Conservation (phyloP, 2,113 vertebrate species). For the Sylvilagus bachmani region DNA sequence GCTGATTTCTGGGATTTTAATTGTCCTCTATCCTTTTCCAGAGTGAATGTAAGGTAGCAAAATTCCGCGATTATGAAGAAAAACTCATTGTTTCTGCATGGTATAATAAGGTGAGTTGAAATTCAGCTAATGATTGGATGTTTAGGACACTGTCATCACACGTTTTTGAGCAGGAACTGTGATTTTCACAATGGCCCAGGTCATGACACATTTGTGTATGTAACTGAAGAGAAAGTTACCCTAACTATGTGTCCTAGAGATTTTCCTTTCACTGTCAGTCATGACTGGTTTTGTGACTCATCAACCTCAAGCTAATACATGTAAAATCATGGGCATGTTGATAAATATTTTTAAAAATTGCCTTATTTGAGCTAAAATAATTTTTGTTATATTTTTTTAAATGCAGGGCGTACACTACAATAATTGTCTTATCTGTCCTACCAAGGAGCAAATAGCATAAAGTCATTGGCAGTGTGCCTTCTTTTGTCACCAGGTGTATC, state of each 20-base stretch:
- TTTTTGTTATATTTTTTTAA: neutral
- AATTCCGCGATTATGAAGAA: conserved; percentile 96
- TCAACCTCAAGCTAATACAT: neutral
- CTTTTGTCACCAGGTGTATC: neutral
- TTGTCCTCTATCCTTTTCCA: conserved; percentile 80
- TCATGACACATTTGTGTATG: neutral
- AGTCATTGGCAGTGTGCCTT: conserved; percentile 36
- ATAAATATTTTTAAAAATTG: neutral
- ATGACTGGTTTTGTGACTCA: neutral
- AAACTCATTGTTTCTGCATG: conserved; percentile 98
- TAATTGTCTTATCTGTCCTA: neutral
- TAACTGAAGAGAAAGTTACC: neutral
- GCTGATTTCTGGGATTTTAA: conserved; percentile 29
- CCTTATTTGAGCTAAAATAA: conserved; percentile 15
- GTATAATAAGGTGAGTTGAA: conserved; percentile 96
- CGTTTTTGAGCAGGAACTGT: neutral
- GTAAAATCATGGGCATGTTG: neutral
- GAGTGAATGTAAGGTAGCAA: conserved; percentile 95
- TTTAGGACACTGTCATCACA: neutral
- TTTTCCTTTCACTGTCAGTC: neutral
- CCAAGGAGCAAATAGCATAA: conserved; percentile 29
- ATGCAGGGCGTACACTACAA: neutral
- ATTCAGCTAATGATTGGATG: neutral
- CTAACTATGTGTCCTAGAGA: neutral
- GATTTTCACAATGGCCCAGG: neutral